A percentile compares a stretch with the other conserved stretches of the same genome.
These are phyloP conservation scores for Daktulosphaira vitifoliae DNA, from an alignment of 1,140 invertebrate species.

Conservation along the genomic window DNA sequence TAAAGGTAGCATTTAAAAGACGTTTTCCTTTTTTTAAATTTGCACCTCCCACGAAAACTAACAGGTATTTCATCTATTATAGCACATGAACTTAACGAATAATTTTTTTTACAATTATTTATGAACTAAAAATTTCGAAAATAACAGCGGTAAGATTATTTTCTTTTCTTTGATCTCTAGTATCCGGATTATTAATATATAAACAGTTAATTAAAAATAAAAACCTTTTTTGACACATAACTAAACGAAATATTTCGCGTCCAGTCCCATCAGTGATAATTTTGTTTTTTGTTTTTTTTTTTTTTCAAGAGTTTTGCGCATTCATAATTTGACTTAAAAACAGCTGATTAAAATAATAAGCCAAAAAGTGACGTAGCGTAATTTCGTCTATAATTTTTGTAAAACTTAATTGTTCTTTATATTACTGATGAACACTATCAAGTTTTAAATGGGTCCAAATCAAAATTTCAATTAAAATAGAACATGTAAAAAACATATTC, in stretches of 20 bases:
- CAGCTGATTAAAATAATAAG: constrained; percentile 37
- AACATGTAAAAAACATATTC: constrained; percentile 6
- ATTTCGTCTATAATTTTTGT: constrained; percentile 3
- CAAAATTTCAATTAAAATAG: constrained; percentile 4
- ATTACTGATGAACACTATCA: constrained; percentile 3
- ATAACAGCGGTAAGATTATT: constrained; percentile 40
- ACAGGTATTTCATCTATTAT: constrained; percentile 42
- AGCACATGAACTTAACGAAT: constrained; percentile 29
- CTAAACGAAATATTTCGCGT: constrained; percentile 2
- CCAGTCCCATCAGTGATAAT: constrained; percentile 39
- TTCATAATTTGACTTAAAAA: constrained; percentile 36
- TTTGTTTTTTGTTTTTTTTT: too few relatives aligned
- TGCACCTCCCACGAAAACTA: constrained; percentile 42
- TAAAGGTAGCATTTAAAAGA: neutral
- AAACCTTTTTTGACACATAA: constrained; percentile 38
- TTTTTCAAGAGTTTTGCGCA: constrained; percentile 40
- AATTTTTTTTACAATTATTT: constrained; percentile 37
- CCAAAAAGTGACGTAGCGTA: constrained; percentile 37
- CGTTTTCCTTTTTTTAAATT: constrained; percentile 37
- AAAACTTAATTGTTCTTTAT: constrained; percentile 14
- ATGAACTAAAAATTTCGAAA: constrained; percentile 29
- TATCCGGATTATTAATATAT: constrained; percentile 41
- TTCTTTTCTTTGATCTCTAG: constrained; percentile 37
- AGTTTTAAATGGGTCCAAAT: constrained; percentile 4
- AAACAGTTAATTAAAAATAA: constrained; percentile 39